These are phyloP conservation scores for Margaritifera margaritifera DNA, from an alignment of 2,888 invertebrate genomes.

Conservation along the genomic window DNA sequence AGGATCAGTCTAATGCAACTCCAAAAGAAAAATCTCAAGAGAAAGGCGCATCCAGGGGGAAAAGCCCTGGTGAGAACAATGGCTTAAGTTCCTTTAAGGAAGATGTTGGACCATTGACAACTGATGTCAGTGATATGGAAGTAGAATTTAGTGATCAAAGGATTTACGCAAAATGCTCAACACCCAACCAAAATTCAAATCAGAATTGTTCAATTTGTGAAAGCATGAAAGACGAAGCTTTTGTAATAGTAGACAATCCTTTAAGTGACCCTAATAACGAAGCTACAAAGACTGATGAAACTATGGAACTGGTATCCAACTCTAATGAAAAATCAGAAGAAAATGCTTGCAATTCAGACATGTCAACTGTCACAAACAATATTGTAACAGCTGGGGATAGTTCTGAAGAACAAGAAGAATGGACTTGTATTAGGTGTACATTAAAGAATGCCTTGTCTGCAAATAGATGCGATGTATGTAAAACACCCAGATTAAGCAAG, in stretches of 20 bases:
- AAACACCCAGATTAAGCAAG: constrained; percentile 76
- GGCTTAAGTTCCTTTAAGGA: not conserved
- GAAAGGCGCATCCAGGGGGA: not conserved
- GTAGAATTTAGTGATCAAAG: constrained; percentile 76
- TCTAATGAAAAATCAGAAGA: too few species aligned
- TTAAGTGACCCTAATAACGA: not conserved
- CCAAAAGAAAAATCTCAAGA: constrained; percentile 1
- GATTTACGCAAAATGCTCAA: constrained; percentile 90
- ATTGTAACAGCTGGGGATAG: constrained; percentile 3
- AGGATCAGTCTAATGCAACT: not conserved
- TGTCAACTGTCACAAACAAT: too few species aligned
- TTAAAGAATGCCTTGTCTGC: constrained; percentile 81
- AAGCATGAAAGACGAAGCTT: constrained; percentile 18
- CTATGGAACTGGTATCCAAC: too few species aligned
- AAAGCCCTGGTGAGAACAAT: not conserved
- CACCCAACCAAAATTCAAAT: constrained; percentile 25
- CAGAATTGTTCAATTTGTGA: constrained; percentile 33
- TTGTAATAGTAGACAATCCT: constrained; percentile 9
- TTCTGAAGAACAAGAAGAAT: constrained; percentile 33
- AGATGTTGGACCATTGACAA: not conserved
- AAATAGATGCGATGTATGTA: constrained; percentile 84
- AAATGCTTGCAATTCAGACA: too few species aligned
- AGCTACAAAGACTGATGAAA: too few species aligned
- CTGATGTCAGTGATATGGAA: not conserved
- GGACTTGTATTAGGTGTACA: constrained; percentile 81